Evolutionary conservation across 2,797 vertebrate species (phyloP).

Genomic region (Pelobates cultripes): DNA sequence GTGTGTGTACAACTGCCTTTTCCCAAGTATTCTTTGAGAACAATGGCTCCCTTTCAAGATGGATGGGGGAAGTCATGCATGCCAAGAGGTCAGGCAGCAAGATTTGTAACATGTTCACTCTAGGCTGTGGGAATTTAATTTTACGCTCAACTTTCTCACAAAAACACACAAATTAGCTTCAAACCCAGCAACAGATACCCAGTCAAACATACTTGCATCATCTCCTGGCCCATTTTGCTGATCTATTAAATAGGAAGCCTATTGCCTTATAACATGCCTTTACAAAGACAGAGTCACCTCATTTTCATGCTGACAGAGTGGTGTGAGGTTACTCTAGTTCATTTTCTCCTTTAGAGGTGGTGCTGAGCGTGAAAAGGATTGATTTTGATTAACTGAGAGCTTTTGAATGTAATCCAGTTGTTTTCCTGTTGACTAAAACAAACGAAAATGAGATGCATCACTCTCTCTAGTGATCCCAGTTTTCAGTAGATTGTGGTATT

Average conservation of each 20-base stretch:
- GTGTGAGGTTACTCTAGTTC: conserved; percentile 78
- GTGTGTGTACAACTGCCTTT: conserved; percentile 59
- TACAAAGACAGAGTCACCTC: conserved; percentile 64
- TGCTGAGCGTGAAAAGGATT: conserved; percentile 60
- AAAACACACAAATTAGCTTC: conserved; percentile 40
- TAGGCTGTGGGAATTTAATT: conserved; percentile 62
- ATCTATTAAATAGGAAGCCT: conserved; percentile 65
- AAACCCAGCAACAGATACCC: conserved; percentile 55
- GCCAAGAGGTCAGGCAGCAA: conserved; percentile 58
- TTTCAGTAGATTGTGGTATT: not conserved
- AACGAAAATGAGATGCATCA: not conserved
- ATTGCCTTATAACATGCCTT: conserved; percentile 64
- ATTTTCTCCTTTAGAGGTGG: conserved; percentile 66
- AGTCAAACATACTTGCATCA: conserved; percentile 47
- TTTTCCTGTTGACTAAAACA: not conserved
- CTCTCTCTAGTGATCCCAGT: not conserved
- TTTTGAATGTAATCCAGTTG: conserved; percentile 60
- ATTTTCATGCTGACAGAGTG: conserved; percentile 67
- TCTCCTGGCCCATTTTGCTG: conserved; percentile 49
- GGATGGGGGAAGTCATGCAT: conserved; percentile 51
- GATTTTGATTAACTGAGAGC: conserved; percentile 65
- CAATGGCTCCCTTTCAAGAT: conserved; percentile 64
- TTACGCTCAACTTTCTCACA: conserved; percentile 49
- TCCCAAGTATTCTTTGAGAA: conserved; percentile 58
- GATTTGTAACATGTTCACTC: conserved; percentile 52